phyloP scores from a whole-genome alignment of 2,888 invertebrate genomes.

The Mechanitis messenoides region DNA sequence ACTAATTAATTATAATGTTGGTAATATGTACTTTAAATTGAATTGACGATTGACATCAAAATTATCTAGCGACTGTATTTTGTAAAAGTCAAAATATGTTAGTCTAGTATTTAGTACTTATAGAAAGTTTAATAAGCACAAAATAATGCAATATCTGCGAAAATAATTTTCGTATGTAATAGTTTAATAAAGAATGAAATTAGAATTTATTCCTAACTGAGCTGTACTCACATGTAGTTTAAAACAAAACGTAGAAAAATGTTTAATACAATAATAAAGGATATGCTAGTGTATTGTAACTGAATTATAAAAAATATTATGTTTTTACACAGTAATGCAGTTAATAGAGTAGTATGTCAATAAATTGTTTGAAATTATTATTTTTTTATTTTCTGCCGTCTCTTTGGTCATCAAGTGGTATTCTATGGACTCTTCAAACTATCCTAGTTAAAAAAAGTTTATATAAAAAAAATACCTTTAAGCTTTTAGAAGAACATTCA shows the following conservation, averaged over 20 bases:
- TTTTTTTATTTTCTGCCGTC: conserved; percentile 4
- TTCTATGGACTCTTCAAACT: too few relatives aligned
- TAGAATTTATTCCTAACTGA: conserved; percentile 2
- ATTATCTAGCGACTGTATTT: conserved; percentile 3
- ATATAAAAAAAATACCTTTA: too few relatives aligned
- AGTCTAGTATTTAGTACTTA: too few relatives aligned
- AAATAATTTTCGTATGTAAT: not conserved
- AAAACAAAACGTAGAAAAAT: conserved; percentile 1
- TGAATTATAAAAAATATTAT: conserved; percentile 19
- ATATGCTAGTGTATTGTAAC: not conserved
- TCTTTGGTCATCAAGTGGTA: too few relatives aligned
- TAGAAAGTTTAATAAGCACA: conserved; percentile 1
- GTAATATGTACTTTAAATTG: conserved; percentile 13
- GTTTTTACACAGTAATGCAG: conserved; percentile 24
- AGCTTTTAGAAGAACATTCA: too few relatives aligned
- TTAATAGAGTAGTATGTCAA: conserved; percentile 35
- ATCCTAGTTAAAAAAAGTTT: too few relatives aligned
- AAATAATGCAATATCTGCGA: not conserved
- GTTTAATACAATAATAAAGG: not conserved
- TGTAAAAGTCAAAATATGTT: not conserved
- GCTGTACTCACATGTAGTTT: conserved; percentile 5
- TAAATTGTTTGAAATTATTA: conserved; percentile 37
- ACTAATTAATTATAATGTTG: conserved; percentile 5
- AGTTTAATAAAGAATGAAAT: not conserved
- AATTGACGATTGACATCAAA: conserved; percentile 10